phyloP scores from a whole-genome alignment of 2,797 vertebrate species.

The Lagorchestes hirsutus region DNA sequence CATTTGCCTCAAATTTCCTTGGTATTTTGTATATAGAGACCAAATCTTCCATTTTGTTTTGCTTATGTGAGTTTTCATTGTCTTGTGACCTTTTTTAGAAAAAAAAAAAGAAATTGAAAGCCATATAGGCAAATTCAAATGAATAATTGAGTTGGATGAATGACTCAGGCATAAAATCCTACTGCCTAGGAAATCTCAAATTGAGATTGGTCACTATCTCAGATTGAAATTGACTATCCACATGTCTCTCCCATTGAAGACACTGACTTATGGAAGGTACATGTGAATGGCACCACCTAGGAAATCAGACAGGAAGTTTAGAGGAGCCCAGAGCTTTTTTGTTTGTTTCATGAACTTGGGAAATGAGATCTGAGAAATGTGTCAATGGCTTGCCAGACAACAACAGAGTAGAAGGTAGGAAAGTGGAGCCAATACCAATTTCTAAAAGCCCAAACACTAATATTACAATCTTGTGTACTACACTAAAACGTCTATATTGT shows the following conservation, averaged over 20 bases:
- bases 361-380: constrained; percentile 11
- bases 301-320: neutral
- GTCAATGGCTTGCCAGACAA: neutral
- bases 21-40: neutral
- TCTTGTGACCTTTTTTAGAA: constrained; percentile 49
- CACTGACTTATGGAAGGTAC: constrained; percentile 31
- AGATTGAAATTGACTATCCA: constrained; percentile 7
- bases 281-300: neutral
- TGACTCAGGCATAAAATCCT: constrained; percentile 37
- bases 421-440: neutral
- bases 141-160: neutral
- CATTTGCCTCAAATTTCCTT: neutral
- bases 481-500: neutral
- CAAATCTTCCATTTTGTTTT: neutral
- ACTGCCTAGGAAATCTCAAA: constrained; percentile 20
- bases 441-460: neutral
- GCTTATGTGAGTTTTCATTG: constrained; percentile 34
- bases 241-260: constrained; percentile 9
- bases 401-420: neutral
- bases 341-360: neutral
- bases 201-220: constrained; percentile 1
- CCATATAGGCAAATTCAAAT: neutral
- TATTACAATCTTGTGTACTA: neutral
- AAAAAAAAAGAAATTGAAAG: constrained; percentile 35
- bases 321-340: neutral